A percentile compares a stretch with the other conserved stretches of the same genome.
Conservation (phyloP, 2,888 invertebrate species). For the Drosophila parthenogenetica region DNA sequence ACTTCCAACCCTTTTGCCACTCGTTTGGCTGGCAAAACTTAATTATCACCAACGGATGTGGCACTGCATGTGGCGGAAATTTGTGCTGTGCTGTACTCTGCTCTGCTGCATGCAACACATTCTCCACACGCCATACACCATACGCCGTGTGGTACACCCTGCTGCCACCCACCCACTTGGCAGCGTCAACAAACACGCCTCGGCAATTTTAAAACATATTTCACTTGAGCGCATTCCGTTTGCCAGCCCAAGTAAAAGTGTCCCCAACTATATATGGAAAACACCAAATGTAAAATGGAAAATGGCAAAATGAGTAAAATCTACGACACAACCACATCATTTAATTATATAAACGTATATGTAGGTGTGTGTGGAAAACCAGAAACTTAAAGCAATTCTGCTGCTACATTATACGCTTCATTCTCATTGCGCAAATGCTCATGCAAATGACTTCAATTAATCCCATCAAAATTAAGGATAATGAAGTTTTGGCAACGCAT, state of each 20-base stretch:
- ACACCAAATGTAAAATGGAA: constrained; percentile 11
- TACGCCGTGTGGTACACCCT: neutral
- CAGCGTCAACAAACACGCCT: constrained; percentile 70
- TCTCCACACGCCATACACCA: neutral
- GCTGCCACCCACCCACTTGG: constrained; percentile 45
- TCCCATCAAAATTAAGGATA: constrained; percentile 16
- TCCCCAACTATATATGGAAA: constrained; percentile 7
- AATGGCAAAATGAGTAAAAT: constrained; percentile 26
- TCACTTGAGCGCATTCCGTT: constrained; percentile 62
- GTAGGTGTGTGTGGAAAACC: constrained; percentile 2
- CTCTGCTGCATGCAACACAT: constrained; percentile 15
- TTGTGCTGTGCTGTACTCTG: constrained; percentile 18
- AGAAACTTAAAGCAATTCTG: constrained; percentile 17
- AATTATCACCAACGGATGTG: constrained; percentile 78
- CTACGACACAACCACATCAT: constrained; percentile 47
- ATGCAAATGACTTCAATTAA: constrained; percentile 26
- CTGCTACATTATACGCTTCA: constrained; percentile 7
- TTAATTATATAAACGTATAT: constrained; percentile 33
- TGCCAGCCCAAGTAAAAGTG: constrained; percentile 49
- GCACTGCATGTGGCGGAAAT: constrained; percentile 71
- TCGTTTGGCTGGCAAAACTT: constrained; percentile 58
- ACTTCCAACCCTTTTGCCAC: neutral
- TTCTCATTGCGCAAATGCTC: constrained; percentile 10
- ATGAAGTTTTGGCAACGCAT: constrained; percentile 1
- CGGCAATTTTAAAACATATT: constrained; percentile 78